Percentiles rank a stretch among this genome's conserved stretches.
Conservation (phyloP, 2,888 invertebrate species). For the Zygaena filipendulae region DNA sequence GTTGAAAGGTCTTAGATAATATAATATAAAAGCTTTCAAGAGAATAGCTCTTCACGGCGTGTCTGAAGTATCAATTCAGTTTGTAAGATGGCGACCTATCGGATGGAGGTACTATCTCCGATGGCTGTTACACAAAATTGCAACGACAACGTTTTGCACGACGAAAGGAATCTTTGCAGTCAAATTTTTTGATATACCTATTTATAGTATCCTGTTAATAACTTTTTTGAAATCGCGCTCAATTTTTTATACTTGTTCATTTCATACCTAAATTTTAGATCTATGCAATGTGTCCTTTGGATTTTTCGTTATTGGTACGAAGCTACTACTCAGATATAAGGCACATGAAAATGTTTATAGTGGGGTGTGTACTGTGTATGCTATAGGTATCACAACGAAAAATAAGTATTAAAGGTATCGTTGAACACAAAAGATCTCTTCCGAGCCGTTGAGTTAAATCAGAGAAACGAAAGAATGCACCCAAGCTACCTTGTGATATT, state of each 20-base stretch:
- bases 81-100: conserved; percentile 58
- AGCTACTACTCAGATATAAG: background rate
- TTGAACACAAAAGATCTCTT: conserved; percentile 45
- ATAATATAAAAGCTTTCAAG: conserved; percentile 68
- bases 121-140: conserved; percentile 63
- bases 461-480: conserved; percentile 48
- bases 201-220: too few relatives aligned
- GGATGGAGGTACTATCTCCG: conserved; percentile 33
- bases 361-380: background rate
- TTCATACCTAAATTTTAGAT: too few relatives aligned
- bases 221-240: too few relatives aligned
- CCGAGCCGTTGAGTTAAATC: conserved; percentile 37
- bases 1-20: conserved; percentile 62
- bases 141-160: conserved; percentile 27
- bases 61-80: conserved; percentile 67
- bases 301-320: too few relatives aligned
- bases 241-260: too few relatives aligned
- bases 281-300: too few relatives aligned
- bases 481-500: conserved; percentile 47
- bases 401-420: conserved; percentile 23
- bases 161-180: conserved; percentile 32
- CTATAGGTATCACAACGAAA: conserved; percentile 6
- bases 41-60: conserved; percentile 55
- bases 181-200: too few relatives aligned
- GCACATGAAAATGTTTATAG: conserved; percentile 9